Evolutionary conservation across 1,140 invertebrate species (phyloP).

Genomic region (Cardiocondyla obscurior): DNA sequence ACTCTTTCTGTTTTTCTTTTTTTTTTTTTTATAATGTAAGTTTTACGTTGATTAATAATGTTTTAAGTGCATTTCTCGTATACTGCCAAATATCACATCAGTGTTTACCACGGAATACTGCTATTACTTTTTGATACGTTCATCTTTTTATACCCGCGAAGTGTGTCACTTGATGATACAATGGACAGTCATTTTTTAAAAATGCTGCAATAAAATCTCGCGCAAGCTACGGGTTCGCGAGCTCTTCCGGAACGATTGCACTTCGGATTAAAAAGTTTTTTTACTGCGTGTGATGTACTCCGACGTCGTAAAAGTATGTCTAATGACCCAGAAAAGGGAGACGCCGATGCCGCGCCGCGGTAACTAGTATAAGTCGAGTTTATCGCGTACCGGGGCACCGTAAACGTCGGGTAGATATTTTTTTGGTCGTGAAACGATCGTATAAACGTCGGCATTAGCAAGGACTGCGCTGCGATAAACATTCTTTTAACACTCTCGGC

Average conservation of each 20-base stretch:
- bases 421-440: conserved; percentile 56
- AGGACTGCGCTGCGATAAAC: conserved; percentile 37
- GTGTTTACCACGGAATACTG: background rate
- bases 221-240: background rate
- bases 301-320: conserved; percentile 47
- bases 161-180: background rate
- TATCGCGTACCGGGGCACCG: conserved; percentile 30
- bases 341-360: conserved; percentile 13
- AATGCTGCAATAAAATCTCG: conserved; percentile 26
- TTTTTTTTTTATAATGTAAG: background rate
- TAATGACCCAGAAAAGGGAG: conserved; percentile 45
- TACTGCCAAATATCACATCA: background rate
- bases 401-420: conserved; percentile 43
- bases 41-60: background rate
- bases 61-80: background rate
- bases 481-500: conserved; percentile 39
- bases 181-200: background rate
- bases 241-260: background rate
- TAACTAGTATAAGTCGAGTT: conserved; percentile 33
- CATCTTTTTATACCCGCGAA: conserved; percentile 14
- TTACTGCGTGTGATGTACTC: conserved; percentile 32
- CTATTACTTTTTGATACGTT: conserved; percentile 32
- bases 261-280: conserved; percentile 52
- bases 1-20: no score
- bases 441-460: conserved; percentile 41